Percentiles rank a stretch among this genome's conserved stretches.
Evolutionary conservation across 2,797 vertebrate species (phyloP).

Genomic region (Xiphophorus birchmanni): DNA sequence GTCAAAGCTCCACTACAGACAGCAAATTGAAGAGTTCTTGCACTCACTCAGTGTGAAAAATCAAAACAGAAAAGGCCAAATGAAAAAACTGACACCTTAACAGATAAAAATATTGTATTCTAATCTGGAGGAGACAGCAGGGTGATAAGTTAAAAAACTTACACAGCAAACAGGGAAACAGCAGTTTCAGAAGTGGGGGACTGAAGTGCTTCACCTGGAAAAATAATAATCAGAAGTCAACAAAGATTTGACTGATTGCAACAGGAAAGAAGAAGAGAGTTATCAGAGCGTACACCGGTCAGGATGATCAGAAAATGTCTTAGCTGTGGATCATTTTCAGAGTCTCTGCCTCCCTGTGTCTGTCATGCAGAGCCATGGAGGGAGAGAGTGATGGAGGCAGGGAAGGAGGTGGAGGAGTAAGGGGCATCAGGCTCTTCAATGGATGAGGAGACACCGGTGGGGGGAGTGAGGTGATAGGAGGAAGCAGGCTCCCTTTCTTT

Average conservation of each 20-base stretch:
- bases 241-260: conserved; percentile 36
- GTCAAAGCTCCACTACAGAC: conserved; percentile 45
- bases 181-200: conserved; percentile 45
- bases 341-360: conserved; percentile 85
- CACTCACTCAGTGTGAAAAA: conserved; percentile 38
- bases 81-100: conserved; percentile 28
- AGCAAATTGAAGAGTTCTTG: conserved; percentile 48
- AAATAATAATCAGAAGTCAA: conserved; percentile 26
- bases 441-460: conserved; percentile 75
- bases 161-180: conserved; percentile 55
- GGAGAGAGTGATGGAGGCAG: conserved; percentile 76
- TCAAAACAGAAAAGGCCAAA: conserved; percentile 50
- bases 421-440: conserved; percentile 82
- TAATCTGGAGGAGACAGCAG: conserved; percentile 34
- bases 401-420: conserved; percentile 78
- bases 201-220: conserved; percentile 42
- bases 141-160: conserved; percentile 43
- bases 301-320: conserved; percentile 67
- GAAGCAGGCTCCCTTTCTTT: conserved; percentile 70
- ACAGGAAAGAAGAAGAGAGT: conserved; percentile 74
- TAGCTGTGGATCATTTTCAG: conserved; percentile 83
- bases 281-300: conserved; percentile 67
- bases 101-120: conserved; percentile 20
- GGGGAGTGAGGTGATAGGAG: conserved; percentile 74
- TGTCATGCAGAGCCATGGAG: conserved; percentile 74